A percentile compares a stretch with the other conserved stretches of the same genome.
Evolutionary conservation across 2,797 vertebrate genomes (phyloP).

Genomic region (Crenichthys baileyi): DNA sequence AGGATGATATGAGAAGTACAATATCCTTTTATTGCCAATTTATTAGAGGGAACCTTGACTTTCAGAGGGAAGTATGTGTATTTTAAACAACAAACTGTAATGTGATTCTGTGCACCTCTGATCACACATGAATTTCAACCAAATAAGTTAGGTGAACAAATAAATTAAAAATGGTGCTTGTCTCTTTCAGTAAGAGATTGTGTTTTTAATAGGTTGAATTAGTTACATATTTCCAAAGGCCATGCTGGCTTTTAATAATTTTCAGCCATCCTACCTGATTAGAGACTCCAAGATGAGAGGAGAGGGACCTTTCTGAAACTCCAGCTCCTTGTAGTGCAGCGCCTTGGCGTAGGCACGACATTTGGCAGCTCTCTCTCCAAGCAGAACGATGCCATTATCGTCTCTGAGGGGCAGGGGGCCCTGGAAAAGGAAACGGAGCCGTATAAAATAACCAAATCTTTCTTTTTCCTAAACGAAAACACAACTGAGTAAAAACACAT

Average conservation of each 20-base stretch:
- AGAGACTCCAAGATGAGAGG: slow-evolving; percentile 96
- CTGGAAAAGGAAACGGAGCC: slow-evolving; percentile 68
- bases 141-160: background rate
- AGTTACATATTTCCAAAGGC: slow-evolving; percentile 1
- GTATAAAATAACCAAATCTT: slow-evolving; percentile 4
- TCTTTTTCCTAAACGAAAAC: background rate
- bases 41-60: slow-evolving; percentile 40
- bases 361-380: slow-evolving; percentile 96
- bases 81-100: slow-evolving; percentile 22
- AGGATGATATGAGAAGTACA: slow-evolving; percentile 26
- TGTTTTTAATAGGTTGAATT: background rate
- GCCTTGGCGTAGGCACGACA: slow-evolving; percentile 98
- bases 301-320: slow-evolving; percentile 96
- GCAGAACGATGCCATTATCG: slow-evolving; percentile 95
- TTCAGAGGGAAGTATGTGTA: slow-evolving; percentile 25
- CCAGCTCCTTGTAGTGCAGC: slow-evolving; percentile 98
- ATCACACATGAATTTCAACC: slow-evolving; percentile 8
- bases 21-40: slow-evolving; percentile 39
- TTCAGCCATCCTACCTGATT: slow-evolving; percentile 89
- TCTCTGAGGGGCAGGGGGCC: slow-evolving; percentile 95
- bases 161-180: background rate
- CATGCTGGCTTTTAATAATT: background rate
- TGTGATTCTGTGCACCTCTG: slow-evolving; percentile 23
- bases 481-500: background rate
- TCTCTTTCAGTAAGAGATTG: background rate